Percentiles rank a stretch among this genome's conserved stretches.
Evolutionary conservation across 1,140 invertebrate genomes (phyloP).

Genomic region (Heliconius himera): DNA sequence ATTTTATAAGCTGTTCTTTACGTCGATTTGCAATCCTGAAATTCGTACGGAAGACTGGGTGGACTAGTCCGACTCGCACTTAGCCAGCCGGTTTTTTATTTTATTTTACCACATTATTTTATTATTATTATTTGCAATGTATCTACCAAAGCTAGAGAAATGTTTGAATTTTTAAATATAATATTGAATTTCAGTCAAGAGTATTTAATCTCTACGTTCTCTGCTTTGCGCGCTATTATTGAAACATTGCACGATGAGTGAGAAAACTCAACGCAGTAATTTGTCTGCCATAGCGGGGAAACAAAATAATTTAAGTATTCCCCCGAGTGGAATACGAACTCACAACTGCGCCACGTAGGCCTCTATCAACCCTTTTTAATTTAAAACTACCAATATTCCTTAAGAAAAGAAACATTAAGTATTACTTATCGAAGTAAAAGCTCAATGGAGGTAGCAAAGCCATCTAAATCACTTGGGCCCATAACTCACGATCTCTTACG

Average conservation of each 20-base stretch:
- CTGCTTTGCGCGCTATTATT: no score
- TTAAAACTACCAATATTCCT: background rate
- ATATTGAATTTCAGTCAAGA: no score
- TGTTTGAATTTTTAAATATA: no score
- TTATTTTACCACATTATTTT: no score
- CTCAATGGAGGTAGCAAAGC: slow-evolving; percentile 8
- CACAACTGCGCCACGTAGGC: background rate
- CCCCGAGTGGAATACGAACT: background rate
- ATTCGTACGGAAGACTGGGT: no score
- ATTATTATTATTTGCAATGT: no score
- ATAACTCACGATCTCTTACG: slow-evolving; percentile 10
- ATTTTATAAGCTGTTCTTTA: no score
- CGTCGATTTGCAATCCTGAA: no score
- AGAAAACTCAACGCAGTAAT: background rate
- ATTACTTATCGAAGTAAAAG: slow-evolving; percentile 3
- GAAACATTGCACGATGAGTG: background rate
- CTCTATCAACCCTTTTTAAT: background rate
- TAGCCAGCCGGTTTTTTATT: no score
- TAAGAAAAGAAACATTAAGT: background rate
- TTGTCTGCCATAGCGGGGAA: background rate
- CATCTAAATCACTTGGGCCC: slow-evolving; percentile 10
- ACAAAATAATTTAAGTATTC: background rate
- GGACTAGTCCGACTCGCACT: no score
- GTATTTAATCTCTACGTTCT: no score
- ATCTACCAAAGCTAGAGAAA: no score